A percentile compares a stretch with the other conserved stretches of the same genome.
Conservation (phyloP, 2,113 vertebrate genomes). For the Cyprinodon tularosa region DNA sequence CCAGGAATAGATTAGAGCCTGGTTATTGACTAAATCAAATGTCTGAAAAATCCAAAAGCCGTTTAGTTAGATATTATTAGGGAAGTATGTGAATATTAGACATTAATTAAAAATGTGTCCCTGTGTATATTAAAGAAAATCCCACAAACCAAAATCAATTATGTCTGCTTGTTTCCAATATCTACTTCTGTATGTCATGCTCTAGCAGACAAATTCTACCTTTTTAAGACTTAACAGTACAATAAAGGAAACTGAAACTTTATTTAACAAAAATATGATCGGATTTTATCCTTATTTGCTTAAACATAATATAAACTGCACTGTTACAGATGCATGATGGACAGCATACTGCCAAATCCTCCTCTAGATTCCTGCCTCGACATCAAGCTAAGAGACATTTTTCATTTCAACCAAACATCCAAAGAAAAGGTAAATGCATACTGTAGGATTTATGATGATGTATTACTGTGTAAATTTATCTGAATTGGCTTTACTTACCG, state of each 20-base stretch:
- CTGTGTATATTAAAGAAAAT: neutral
- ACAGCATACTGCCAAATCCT: conserved; percentile 47
- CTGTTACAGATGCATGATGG: conserved; percentile 51
- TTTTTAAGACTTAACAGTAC: neutral
- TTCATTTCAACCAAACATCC: conserved; percentile 30
- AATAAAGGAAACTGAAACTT: neutral
- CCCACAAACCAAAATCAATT: neutral
- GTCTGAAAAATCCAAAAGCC: too few relatives aligned
- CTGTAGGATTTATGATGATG: neutral
- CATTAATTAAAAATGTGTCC: too few relatives aligned
- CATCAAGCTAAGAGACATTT: conserved; percentile 28
- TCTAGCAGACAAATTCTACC: too few relatives aligned
- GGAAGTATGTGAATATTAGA: too few relatives aligned
- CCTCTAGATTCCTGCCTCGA: conserved; percentile 48
- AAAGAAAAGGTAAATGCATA: conserved; percentile 30
- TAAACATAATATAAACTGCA: neutral
- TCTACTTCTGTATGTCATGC: too few relatives aligned
- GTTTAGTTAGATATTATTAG: too few relatives aligned
- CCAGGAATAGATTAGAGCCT: too few relatives aligned
- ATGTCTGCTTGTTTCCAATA: neutral
- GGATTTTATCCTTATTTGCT: too few relatives aligned
- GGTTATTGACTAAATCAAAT: too few relatives aligned
- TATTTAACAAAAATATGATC: neutral
- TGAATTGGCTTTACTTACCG: neutral
- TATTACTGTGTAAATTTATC: neutral